Evolutionary conservation across 2,888 invertebrate genomes (phyloP), one percentile per base, ranked within the genome.

Genomic region (Helobdella robusta): DNA sequence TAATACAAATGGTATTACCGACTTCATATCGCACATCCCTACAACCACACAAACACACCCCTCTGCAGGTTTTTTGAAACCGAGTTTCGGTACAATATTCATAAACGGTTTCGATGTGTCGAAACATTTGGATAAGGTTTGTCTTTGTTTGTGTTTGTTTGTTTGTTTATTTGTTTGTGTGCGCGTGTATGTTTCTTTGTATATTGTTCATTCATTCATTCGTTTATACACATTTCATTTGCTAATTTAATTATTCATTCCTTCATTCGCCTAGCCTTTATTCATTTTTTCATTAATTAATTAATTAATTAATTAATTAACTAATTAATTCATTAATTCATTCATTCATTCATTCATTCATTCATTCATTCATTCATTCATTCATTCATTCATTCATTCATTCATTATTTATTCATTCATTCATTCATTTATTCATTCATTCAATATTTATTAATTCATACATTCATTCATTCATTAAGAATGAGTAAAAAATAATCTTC

Each of bases 61-160:
- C 3, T n/a, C 3, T 50, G 11, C 69, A 79, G 79, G 78, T 23
- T 77, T 79, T 67, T 70, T 78, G 11, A 74, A 77, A 0, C 76
- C 78, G 1, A 74, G 76, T 6, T 72, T 73, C 63, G 89, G 89
- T 0, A 85, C 85, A 15, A 87, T 88, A 0, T 79, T 82, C 48
- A 82, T 89, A 23, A 86, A 85, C 67, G 88, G 87, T 20, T 84
- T 83, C 74, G 86, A 89, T 74, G 86, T 89, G 69, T 75, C 83
- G 18, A 82, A 80, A 0, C 84, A 88, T 71, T 83, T 86, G 65
- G 78, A 79, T 8, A 81, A 81, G 1, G 87, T 88, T 0, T n/a
- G n/a, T n/a, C n/a, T n/a, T n/a, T n/a, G n/a, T n/a, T n/a, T n/a
- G n/a, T n/a, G n/a, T n/a, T n/a, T n/a, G n/a, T n/a, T 40, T 40